Conservation (phyloP, 92 coral and sea anemone species). For the Zoanthus sansibaricus region DNA sequence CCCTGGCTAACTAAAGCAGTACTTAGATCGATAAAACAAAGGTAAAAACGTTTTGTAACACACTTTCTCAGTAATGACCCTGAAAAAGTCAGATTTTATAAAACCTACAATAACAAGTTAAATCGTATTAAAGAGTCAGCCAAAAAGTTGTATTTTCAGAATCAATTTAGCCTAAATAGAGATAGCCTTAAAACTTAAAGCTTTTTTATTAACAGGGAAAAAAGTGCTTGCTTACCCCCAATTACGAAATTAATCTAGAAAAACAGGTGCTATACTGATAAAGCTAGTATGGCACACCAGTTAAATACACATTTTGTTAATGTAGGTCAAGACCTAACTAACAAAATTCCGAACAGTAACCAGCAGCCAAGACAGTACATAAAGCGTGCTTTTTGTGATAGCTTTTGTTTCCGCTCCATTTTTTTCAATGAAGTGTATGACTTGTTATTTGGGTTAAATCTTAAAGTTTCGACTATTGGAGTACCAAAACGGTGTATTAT, state of each 20-base stretch:
- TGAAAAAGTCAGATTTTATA: conserved; percentile 40
- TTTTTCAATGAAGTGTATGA: conserved; percentile 57
- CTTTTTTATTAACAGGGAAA: conserved; percentile 53
- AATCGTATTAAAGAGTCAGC: conserved; percentile 13
- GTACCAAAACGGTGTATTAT: conserved; percentile 49
- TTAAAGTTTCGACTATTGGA: conserved; percentile 56
- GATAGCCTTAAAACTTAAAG: conserved; percentile 14
- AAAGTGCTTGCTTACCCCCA: conserved; percentile 39
- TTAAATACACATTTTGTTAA: conserved; percentile 61
- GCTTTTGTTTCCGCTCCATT: conserved; percentile 65
- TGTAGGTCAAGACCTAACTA: conserved; percentile 67
- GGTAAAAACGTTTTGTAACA: background rate
- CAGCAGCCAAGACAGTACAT: conserved; percentile 38
- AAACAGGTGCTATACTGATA: conserved; percentile 63
- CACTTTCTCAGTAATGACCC: conserved; percentile 37
- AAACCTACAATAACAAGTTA: conserved; percentile 10
- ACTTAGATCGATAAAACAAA: conserved; percentile 28
- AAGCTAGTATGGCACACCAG: conserved; percentile 64
- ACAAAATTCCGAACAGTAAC: conserved; percentile 51
- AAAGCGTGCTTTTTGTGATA: conserved; percentile 56
- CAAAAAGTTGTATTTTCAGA: conserved; percentile 9
- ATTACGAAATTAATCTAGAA: conserved; percentile 60
- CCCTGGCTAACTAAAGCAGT: conserved; percentile 55
- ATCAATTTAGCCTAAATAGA: conserved; percentile 41
- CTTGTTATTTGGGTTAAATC: conserved; percentile 32